Evolutionary conservation across 2,888 invertebrate species (phyloP), one percentile per base, ranked within the genome.

Genomic region (Amphipoea lucens): DNA sequence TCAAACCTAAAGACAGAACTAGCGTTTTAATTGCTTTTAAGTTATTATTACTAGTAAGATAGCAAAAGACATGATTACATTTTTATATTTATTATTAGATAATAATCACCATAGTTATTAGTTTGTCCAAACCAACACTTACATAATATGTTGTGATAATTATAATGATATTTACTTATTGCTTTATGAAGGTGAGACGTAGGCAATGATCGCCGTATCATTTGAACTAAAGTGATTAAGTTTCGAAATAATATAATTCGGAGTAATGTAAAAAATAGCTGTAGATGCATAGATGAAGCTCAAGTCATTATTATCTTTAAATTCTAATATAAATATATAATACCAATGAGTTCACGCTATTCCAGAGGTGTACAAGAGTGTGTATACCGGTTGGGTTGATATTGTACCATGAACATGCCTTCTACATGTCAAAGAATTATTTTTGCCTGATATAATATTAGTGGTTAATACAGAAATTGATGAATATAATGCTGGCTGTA

Each of bases 1-100:
- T 96, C 96, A 95, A 95, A 95, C 93, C 95, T 95, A 92, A 92
- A 94, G 91, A 94, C 93, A 94, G 95, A 95, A 93, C 94, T 96
- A 90, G 92, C 91, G 91, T 91, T 93, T 88, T 69, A 89, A 92
- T 92, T 92, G 92, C 92, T 92, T 92, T 92, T 94, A 94, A 93
- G 90, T 92, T 92, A 87, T 89, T 89, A 89, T 90, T 90, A 89
- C 68, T 90, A 90, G 80, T 92, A 93, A 92, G 91, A 91, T 92
- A 92, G 91, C 90, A 93, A 92, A 95, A 95, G 92, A 94, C 94
- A 93, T 92, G 88, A 92, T 92, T 92, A 92, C 88, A 29, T 93
- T 94, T 93, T 92, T 92, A 88, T 94, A 94, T 92, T 91, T 91
- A 92, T 91, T 90, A 91, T 90, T 93, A 93, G 91, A 83, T 90